Evolutionary conservation across 2,888 invertebrate species (phyloP), one percentile per base, ranked within the genome.

Genomic region (Caenorhabditis sp.): DNA sequence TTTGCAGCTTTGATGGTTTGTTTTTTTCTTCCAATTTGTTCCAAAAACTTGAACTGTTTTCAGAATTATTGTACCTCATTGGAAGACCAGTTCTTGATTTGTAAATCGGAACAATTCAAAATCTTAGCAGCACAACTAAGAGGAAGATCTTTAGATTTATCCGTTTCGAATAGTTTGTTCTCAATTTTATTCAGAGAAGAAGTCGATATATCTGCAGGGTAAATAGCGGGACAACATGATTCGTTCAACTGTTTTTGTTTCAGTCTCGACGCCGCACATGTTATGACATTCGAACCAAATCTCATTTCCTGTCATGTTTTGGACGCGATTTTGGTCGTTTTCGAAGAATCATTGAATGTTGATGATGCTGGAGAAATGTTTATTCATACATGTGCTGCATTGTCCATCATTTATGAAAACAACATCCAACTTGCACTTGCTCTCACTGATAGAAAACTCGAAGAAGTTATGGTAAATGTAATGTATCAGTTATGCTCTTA

Each of bases 81-180:
- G 57, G 72, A 67, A 60, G 55, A 71, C 63, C 51, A 60, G 60
- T 37, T 65, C 62, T 54, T 73, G 63, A 36, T 23, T 49, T 63
- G 17, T 58, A 69, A 51, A 69, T 69, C 62, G 36, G 61, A 43
- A 66, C 69, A 69, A 54, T 37, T 86, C 63, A 62, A 78, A 2
- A 72, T 87, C 54, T 69, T 87, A 24, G 81, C 86, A 12, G 82
- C 81, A 8, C 86, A 88, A 66, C 62, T 87, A 17, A 62, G 76
- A 31, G 70, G 72, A 17, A 66, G 76, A 26, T 72, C 69, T 3
- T 64, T 83, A 8, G 79, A 79, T 31, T 58, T 68, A 49, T 61
- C 60, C 23, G 79, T 83, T 12, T 81, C 81, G 19, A 84, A 86
- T 57, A 76, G 83, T 0, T 59, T 86, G 0, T 86, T 86, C 58